phyloP scores from a whole-genome alignment of 2,888 invertebrate species.

The Folsomia manolachei region DNA sequence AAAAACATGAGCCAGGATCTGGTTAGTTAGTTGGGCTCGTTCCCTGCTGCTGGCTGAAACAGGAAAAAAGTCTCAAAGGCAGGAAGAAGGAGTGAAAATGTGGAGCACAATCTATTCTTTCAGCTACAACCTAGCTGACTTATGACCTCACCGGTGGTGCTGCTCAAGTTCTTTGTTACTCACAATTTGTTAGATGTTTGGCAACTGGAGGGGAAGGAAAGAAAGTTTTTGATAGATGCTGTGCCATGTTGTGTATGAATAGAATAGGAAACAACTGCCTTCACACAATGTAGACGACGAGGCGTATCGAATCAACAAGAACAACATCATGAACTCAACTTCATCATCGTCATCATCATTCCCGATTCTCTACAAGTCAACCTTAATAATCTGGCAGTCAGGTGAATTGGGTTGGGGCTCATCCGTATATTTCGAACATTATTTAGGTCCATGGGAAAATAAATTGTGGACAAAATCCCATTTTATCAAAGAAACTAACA shows the following conservation, averaged over 20 bases:
- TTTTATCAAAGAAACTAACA: too few relatives aligned
- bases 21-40: not conserved
- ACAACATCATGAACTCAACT: not conserved
- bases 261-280: not conserved
- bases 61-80: not conserved
- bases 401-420: not conserved
- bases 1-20: not conserved
- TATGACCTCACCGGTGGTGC: not conserved
- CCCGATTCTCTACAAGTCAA: not conserved
- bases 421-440: too few relatives aligned
- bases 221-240: not conserved
- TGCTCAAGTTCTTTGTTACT: not conserved
- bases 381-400: not conserved
- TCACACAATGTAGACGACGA: not conserved
- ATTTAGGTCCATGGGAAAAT: too few relatives aligned
- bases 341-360: slow-evolving; percentile 1
- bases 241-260: too few relatives aligned
- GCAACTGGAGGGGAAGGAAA: not conserved
- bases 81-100: not conserved
- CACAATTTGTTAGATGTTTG: not conserved
- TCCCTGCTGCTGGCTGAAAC: not conserved
- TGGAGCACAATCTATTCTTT: too few relatives aligned
- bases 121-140: too few relatives aligned
- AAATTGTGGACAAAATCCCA: too few relatives aligned
- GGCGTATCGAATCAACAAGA: slow-evolving; percentile 5